Conservation (phyloP, 2,797 vertebrate genomes). For the Silurus lanzhouensis region DNA sequence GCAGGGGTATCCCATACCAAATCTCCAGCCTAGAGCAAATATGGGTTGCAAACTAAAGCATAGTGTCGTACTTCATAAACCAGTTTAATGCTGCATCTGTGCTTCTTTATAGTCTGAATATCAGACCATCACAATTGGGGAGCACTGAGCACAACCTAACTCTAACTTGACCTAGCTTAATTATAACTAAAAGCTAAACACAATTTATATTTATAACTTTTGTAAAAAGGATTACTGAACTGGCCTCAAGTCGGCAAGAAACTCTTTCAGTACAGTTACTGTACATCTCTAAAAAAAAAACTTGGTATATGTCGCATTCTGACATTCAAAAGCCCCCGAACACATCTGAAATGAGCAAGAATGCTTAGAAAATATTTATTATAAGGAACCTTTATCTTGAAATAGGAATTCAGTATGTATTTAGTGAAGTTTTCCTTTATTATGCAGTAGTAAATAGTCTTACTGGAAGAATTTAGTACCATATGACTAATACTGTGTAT, state of each 20-base stretch:
- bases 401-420: not conserved
- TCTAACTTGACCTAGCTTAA: not conserved
- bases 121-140: not conserved
- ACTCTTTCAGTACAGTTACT: not conserved
- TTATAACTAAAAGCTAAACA: not conserved
- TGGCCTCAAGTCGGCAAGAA: not conserved
- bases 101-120: not conserved
- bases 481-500: not conserved
- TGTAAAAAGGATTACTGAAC: not conserved
- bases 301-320: not conserved
- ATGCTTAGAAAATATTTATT: not conserved
- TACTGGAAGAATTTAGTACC: not conserved
- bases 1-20: not conserved
- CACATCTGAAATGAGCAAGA: not conserved
- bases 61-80: not conserved
- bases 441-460: not conserved
- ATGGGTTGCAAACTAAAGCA: not conserved
- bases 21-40: not conserved
- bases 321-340: not conserved
- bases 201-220: not conserved
- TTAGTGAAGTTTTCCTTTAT: not conserved
- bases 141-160: not conserved
- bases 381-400: not conserved
- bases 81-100: not conserved
- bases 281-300: not conserved